A percentile compares a stretch with the other conserved stretches of the same genome.
Evolutionary conservation across 2,888 invertebrate species (phyloP).

Genomic region (Noctua janthina): DNA sequence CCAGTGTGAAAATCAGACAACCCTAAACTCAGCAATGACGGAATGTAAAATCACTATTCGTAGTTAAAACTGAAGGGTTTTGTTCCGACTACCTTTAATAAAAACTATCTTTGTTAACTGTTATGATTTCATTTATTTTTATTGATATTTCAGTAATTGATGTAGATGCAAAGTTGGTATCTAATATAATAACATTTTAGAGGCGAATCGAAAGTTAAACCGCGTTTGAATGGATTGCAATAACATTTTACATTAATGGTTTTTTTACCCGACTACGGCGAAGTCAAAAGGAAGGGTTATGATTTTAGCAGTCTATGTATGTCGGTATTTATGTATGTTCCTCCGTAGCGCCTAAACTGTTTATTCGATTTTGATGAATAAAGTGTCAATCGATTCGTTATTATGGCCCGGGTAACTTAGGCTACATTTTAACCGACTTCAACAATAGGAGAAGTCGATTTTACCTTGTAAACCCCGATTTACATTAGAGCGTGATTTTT

Average conservation of each 20-base stretch:
- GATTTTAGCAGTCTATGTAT: too few relatives aligned
- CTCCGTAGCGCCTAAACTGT: too few relatives aligned
- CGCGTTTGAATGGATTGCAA: constrained; percentile 30
- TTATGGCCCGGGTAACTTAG: too few relatives aligned
- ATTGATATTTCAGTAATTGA: constrained; percentile 32
- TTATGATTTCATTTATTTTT: constrained; percentile 36
- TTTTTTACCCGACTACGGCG: too few relatives aligned
- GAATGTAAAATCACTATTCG: constrained; percentile 24
- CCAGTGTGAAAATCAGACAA: constrained; percentile 15
- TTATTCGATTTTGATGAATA: too few relatives aligned
- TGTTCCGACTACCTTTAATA: constrained; percentile 34
- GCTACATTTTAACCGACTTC: too few relatives aligned
- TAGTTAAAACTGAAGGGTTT: constrained; percentile 28
- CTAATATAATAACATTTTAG: constrained; percentile 9
- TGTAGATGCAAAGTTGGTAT: constrained; percentile 18
- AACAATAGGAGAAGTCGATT: too few relatives aligned
- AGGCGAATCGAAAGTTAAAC: constrained; percentile 23
- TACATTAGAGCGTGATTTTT: too few relatives aligned
- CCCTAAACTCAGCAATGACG: constrained; percentile 25
- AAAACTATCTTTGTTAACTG: constrained; percentile 35
- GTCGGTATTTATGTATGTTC: too few relatives aligned
- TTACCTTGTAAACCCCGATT: too few relatives aligned
- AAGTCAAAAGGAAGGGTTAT: too few relatives aligned
- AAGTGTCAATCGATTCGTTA: too few relatives aligned
- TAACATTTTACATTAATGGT: constrained; percentile 27